Evolutionary conservation across 2,797 vertebrate genomes (phyloP), one percentile per base, ranked within the genome.

Genomic region (Bovichtus variegatus): DNA sequence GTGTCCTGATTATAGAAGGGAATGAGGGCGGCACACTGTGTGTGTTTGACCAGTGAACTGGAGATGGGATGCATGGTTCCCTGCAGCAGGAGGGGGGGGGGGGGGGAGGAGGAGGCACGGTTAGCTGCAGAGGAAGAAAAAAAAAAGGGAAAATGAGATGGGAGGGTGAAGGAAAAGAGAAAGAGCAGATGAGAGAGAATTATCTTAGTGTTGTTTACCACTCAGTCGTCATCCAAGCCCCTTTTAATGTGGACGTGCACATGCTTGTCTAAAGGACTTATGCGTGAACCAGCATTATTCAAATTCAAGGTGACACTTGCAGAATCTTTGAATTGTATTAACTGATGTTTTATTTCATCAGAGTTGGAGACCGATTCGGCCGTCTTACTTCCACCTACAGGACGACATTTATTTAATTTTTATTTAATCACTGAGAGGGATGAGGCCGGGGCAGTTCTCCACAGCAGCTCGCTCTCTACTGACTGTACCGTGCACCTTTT

Each of bases 31-130:
- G 85, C 89, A 87, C 89, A 86, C 80, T 88, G 87, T 93, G 89
- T 93, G 90, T 93, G 90, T 91, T 92, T 92, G 89, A 94, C 91
- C 92, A 89, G 91, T 92, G 88, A 94, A 92, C 87, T 93, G 91
- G 73, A 93, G 89, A 93, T 84, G 76, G 90, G 89, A 90, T 88
- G 91, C 92, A 91, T 91, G 91, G 89, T 91, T 90, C 89, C 91
- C 92, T 91, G 88, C 89, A 91, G 93, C 87, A 89, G 84, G 55
- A 40, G 68, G 40, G 44, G 54, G 27, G 10, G 50, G 47, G 71
- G 40, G 60, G 46, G 31, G 64, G 43, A 71, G 70, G 59, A 31
- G 62, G 78, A 73, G 71, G 72, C 64, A 49, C 23, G 2, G 76
- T 81, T 85, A 84, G 87, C 77, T 83, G 81, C 85, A 87, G 90